Base-by-base conservation (phyloP, 1,140 invertebrate species). In the Carposina sasakii region DNA sequence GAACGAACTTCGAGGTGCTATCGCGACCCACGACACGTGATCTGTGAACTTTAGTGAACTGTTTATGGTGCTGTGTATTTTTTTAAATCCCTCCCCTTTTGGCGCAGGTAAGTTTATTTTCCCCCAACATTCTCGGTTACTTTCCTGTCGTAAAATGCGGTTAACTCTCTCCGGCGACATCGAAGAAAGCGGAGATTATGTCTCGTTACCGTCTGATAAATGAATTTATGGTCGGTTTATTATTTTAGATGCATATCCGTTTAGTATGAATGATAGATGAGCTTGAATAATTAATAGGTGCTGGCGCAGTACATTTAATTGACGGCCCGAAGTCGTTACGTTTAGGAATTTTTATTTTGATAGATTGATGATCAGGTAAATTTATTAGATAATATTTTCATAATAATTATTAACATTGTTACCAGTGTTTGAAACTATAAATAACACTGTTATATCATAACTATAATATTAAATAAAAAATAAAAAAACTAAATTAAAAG, bases 1-100 rank as follows among this genome's bases (percentile, higher is more conserved):
- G 76, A 68, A 69, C 70, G 70, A 78, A 79, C 76, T 77, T 71
- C 67, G 69, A 60, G 71, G 62, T 62, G 61, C 62, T 53, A 70
- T 67, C 33, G 51, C 55, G 49, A 46, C 39, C 52, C 54, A 51
- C 57, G 54, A 52, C 52, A 33, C 48, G 34, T 46, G 41, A 23
- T 48, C 45, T 39, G 47, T 31, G 48, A 48, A 49, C 40, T 52
- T 64, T n/a, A 39, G 63, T 63, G 60, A 57, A 58, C 54, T 67
- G 76, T 63, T 42, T 54, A 67, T 47, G 15, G 68, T 76, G 71
- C 60, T 70, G 60, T 67, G 47, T 67, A 57, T 60, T 60, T 62
- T 65, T 77, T 71, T 62, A 65, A 66, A 21, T 34, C 10, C 33
- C 33, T 34, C 12, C 12, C 13, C 19, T 8, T 21, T 41, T n/a